phyloP scores from a whole-genome alignment of 2,113 vertebrate species.

The Scartelaos histophorus region DNA sequence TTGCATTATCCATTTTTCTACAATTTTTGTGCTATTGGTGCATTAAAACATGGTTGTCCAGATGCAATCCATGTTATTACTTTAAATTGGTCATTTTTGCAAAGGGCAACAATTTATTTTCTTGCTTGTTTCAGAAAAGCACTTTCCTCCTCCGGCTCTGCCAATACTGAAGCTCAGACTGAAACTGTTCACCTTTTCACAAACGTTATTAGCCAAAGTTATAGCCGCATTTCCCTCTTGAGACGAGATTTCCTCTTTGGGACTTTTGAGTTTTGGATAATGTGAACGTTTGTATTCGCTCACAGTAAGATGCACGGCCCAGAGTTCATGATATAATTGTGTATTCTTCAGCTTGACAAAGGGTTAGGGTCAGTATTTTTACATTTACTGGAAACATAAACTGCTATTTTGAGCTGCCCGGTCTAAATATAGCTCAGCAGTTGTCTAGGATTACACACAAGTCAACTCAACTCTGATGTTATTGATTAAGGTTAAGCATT shows the following conservation, averaged over 20 bases:
- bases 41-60: no score
- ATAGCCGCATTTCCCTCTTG: neutral
- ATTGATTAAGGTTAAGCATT: slow-evolving; percentile 12
- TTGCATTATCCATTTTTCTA: no score
- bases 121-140: neutral
- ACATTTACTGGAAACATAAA: slow-evolving; percentile 2
- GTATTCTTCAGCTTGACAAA: slow-evolving; percentile 4
- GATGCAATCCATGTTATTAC: no score
- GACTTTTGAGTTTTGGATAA: slow-evolving; percentile 18
- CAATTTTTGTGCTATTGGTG: no score
- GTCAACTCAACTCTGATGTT: neutral
- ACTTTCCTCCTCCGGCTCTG: neutral
- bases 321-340: slow-evolving; percentile 24
- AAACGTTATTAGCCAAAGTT: neutral
- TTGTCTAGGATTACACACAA: slow-evolving; percentile 1
- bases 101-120: neutral
- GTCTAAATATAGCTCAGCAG: neutral
- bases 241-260: slow-evolving; percentile 1
- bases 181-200: slow-evolving; percentile 29
- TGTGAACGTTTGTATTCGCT: slow-evolving; percentile 45
- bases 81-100: neutral
- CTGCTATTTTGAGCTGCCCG: neutral
- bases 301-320: slow-evolving; percentile 4
- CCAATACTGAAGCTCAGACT: neutral
- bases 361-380: neutral